These are phyloP conservation scores for Onychomys arenicola DNA, from an alignment of 2,797 vertebrate genomes.

Conservation along the genomic window DNA sequence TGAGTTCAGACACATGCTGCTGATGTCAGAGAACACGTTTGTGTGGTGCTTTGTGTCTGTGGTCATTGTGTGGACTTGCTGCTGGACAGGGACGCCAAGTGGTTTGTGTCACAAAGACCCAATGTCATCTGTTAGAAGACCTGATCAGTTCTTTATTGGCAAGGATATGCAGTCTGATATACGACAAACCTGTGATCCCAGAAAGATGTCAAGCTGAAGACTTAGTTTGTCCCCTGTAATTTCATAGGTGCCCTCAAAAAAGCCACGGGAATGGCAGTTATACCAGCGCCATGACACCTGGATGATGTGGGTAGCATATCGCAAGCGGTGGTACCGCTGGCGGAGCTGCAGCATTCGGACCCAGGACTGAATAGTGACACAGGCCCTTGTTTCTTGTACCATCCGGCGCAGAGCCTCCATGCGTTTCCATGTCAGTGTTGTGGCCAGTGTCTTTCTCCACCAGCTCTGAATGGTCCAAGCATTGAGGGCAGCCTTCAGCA, in stretches of 20 bases:
- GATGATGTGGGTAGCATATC: not conserved
- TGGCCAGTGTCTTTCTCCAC: not conserved
- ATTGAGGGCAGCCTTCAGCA: not conserved
- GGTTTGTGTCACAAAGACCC: not conserved
- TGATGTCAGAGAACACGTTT: not conserved
- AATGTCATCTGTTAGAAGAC: not conserved
- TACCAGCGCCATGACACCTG: constrained; percentile 64
- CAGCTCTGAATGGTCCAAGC: constrained; percentile 71
- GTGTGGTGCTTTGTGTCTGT: not conserved
- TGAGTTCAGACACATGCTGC: not conserved
- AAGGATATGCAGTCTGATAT: constrained; percentile 65
- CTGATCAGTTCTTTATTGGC: constrained; percentile 73
- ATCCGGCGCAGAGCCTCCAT: accelerated
- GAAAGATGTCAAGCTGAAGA: constrained; percentile 48
- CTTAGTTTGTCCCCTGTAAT: not conserved
- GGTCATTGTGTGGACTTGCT: not conserved
- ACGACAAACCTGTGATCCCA: constrained; percentile 55
- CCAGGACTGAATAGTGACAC: constrained; percentile 54
- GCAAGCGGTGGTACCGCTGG: not conserved
- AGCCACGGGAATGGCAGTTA: not conserved
- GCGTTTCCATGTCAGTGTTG: accelerated
- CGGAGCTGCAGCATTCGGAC: constrained; percentile 48
- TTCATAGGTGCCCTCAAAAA: constrained; percentile 47
- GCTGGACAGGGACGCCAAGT: not conserved
- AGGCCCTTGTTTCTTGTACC: not conserved